These are phyloP conservation scores for Apostichopus leukothele DNA, from an alignment of 53 echinoderm and acorn worm species.

Conservation along the genomic window DNA sequence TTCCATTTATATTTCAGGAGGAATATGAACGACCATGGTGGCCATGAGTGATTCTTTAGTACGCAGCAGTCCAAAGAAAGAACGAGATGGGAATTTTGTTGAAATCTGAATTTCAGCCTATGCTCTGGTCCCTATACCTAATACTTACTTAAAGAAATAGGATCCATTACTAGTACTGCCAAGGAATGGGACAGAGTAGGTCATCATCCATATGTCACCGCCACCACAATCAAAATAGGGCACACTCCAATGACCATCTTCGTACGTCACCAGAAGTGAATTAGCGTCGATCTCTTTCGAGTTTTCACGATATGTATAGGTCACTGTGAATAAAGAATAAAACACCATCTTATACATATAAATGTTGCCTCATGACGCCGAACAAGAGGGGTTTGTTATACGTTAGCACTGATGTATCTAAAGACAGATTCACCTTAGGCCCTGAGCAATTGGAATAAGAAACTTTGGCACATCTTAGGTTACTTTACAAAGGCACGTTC, in stretches of 20 bases:
- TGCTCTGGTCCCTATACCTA: no score
- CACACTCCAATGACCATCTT: constrained; percentile 95
- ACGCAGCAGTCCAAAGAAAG: no score
- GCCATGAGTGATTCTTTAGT: no score
- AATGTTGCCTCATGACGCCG: background rate
- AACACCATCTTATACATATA: background rate
- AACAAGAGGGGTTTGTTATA: background rate
- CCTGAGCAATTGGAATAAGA: background rate
- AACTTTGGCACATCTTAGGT: background rate
- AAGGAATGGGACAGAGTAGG: constrained; percentile 95
- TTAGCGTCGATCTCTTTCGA: constrained; percentile 57
- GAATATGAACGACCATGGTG: no score
- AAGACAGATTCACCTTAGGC: background rate
- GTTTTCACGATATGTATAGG: constrained; percentile 70
- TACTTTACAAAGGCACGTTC: background rate
- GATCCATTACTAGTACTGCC: constrained; percentile 78
- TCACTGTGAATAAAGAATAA: constrained; percentile 57
- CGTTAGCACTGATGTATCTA: background rate
- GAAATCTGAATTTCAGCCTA: no score
- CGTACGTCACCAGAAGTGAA: constrained; percentile 76
- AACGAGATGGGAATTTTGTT: no score
- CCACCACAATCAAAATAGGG: constrained; percentile 99
- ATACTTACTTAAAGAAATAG: constrained; percentile 97
- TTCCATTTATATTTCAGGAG: no score
- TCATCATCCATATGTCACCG: constrained; percentile 99